A percentile compares a stretch with the other conserved stretches of the same genome.
These are phyloP conservation scores for Rhabdophis nuchalis DNA, from an alignment of 2,797 vertebrate genomes.

Conservation along the genomic window DNA sequence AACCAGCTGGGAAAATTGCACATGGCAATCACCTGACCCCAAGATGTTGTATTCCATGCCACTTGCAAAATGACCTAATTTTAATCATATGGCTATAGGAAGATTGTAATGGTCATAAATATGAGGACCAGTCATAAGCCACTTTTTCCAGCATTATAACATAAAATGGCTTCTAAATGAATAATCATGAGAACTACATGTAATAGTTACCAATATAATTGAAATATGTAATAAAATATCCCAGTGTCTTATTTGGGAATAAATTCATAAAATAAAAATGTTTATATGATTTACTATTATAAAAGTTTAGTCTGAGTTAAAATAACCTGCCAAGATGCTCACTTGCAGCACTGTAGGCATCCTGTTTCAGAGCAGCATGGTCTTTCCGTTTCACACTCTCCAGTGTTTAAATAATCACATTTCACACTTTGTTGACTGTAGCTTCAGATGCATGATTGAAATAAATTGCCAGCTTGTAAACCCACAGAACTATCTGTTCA, in stretches of 20 bases:
- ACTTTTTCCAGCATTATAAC: not conserved
- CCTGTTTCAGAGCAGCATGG: not conserved
- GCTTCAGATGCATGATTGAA: constrained; percentile 40
- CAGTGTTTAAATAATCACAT: constrained; percentile 28
- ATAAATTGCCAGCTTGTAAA: constrained; percentile 55
- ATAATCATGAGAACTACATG: not conserved
- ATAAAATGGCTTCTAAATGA: not conserved
- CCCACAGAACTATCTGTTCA: constrained; percentile 50
- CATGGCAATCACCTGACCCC: not conserved
- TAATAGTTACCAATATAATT: not conserved
- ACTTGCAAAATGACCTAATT: not conserved
- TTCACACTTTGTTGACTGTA: constrained; percentile 37
- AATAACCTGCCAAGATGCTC: constrained; percentile 4
- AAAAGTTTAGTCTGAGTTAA: not conserved
- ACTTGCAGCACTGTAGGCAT: not conserved
- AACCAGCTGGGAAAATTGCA: not conserved
- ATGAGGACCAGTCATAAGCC: not conserved
- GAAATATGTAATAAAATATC: not conserved
- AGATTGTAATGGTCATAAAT: not conserved
- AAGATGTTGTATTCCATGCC: not conserved
- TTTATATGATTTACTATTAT: not conserved
- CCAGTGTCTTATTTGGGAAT: not conserved
- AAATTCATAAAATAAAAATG: not conserved
- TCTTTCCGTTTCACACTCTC: constrained; percentile 19
- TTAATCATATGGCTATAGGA: not conserved